Conservation (phyloP, 2,888 invertebrate genomes). For the Erpobdella octoculata region DNA sequence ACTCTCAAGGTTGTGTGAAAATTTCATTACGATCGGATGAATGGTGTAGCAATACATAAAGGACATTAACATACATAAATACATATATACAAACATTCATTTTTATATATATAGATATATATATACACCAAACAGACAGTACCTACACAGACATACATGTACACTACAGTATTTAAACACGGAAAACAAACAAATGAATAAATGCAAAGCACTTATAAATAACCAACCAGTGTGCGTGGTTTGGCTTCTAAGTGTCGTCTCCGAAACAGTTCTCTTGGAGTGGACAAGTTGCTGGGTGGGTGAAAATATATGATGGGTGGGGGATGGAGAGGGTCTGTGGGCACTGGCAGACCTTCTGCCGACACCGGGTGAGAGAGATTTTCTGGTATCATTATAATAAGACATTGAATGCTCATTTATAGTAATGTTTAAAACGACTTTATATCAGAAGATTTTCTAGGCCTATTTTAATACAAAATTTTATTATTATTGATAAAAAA, state of each 20-base stretch:
- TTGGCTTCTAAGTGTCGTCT: constrained; percentile 15
- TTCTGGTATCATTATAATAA: neutral
- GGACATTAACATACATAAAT: no score
- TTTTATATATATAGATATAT: no score
- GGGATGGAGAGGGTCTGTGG: constrained; percentile 7
- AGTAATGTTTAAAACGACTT: no score
- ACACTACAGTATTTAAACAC: neutral
- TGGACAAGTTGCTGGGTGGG: constrained; percentile 16
- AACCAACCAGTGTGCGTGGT: constrained; percentile 10
- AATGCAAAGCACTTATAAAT: neutral
- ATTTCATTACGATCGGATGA: no score
- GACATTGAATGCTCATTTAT: no score
- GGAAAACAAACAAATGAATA: neutral
- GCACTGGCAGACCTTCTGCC: neutral
- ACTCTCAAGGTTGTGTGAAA: no score
- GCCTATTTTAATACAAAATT: no score
- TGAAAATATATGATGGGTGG: neutral
- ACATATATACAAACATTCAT: no score
- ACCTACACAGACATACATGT: neutral
- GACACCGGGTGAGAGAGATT: neutral
- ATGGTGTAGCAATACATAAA: no score
- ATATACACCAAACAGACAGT: no score
- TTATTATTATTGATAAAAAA: no score
- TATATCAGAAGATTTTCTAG: no score
- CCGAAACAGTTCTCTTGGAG: constrained; percentile 22